Evolutionary conservation across 2,888 invertebrate genomes (phyloP).

Genomic region (Machimus atricapillus): DNA sequence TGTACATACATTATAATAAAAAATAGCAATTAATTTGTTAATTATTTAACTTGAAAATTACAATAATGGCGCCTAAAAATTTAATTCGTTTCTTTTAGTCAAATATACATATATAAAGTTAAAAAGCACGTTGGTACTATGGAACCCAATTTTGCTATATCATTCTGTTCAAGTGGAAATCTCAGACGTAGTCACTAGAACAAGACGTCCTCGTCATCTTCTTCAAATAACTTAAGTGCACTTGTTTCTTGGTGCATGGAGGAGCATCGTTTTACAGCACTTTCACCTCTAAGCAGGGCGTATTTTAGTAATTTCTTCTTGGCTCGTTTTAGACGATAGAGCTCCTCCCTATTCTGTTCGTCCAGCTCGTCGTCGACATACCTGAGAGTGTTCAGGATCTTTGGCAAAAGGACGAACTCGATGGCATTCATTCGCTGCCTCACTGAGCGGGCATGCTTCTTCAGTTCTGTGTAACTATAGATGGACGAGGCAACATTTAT

Average conservation of each 20-base stretch:
- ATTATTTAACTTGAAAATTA: too few species aligned
- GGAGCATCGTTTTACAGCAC: neutral
- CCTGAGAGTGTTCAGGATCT: neutral
- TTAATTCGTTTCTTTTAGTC: neutral
- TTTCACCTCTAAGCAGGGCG: neutral
- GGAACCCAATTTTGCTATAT: neutral
- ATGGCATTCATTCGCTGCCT: constrained; percentile 31
- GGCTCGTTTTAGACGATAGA: constrained; percentile 31
- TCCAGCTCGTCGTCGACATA: constrained; percentile 38
- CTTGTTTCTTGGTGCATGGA: neutral
- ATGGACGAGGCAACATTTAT: constrained; percentile 19
- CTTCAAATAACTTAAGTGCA: neutral
- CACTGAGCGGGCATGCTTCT: neutral
- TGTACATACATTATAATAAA: too few species aligned
- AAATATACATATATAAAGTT: neutral
- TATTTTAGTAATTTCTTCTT: neutral
- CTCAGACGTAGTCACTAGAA: neutral
- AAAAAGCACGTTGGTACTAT: neutral
- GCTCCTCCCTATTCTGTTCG: constrained; percentile 39
- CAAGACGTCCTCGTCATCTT: neutral
- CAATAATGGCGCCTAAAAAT: too few species aligned
- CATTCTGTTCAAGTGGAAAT: neutral
- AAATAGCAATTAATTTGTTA: too few species aligned
- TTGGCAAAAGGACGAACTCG: constrained; percentile 27
- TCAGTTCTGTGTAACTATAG: neutral